A percentile compares a stretch with the other conserved stretches of the same genome.
phyloP scores from a whole-genome alignment of 2,113 vertebrate genomes.

The Antechinus stuartii region DNA sequence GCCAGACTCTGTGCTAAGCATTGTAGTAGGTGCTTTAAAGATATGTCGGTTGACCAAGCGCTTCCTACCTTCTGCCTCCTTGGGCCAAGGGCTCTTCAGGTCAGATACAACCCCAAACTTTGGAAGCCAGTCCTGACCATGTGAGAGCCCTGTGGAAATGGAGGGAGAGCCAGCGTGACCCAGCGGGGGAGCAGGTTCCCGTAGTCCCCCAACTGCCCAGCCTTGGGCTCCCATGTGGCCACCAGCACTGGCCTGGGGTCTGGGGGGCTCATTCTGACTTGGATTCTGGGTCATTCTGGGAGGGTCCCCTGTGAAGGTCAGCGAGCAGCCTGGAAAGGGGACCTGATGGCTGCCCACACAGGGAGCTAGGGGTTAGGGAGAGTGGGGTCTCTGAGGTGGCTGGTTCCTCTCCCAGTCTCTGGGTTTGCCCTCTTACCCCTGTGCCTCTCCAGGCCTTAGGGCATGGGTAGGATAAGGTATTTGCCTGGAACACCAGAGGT shows the following conservation, averaged over 20 bases:
- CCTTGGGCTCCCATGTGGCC: no score
- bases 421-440: neutral
- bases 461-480: neutral
- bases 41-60: neutral
- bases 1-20: no score
- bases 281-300: no score
- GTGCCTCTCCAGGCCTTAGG: neutral
- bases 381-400: no score
- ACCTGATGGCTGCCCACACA: neutral
- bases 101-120: neutral
- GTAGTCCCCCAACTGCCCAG: no score
- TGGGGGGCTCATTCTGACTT: no score
- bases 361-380: no score
- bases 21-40: neutral
- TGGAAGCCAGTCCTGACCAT: neutral
- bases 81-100: no score
- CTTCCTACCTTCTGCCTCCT: no score
- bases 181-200: no score
- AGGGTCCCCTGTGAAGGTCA: neutral
- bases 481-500: no score
- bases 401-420: neutral
- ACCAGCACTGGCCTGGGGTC: no score
- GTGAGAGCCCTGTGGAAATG: neutral
- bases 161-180: neutral
- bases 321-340: neutral